These are phyloP conservation scores for Pogonus chalceus DNA, from an alignment of 1,140 invertebrate species.

Conservation along the genomic window DNA sequence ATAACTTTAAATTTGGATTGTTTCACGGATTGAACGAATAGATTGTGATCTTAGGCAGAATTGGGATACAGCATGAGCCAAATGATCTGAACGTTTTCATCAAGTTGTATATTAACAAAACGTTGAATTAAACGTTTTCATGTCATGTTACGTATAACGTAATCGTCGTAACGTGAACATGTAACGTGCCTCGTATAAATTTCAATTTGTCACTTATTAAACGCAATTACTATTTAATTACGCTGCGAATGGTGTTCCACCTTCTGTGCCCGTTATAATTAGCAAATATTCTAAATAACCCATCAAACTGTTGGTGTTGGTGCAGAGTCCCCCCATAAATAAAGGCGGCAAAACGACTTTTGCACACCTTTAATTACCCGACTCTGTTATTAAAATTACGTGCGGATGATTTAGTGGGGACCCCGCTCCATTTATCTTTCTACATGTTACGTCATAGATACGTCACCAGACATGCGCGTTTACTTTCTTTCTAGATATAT, in stretches of 20 bases:
- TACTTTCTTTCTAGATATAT: no score
- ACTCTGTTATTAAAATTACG: slow-evolving; percentile 3
- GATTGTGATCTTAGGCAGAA: no score
- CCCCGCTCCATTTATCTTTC: background rate
- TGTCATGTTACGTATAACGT: no score
- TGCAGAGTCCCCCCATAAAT: background rate
- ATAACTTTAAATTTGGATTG: no score
- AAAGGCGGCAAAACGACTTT: background rate
- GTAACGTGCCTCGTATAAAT: no score
- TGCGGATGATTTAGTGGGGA: slow-evolving; percentile 3
- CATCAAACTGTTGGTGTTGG: background rate
- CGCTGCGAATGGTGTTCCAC: background rate
- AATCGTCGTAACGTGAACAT: no score
- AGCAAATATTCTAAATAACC: slow-evolving; percentile 5
- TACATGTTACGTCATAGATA: background rate
- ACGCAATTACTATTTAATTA: slow-evolving; percentile 3
- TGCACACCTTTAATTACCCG: slow-evolving; percentile 3
- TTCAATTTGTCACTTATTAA: slow-evolving; percentile 6
- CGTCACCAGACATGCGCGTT: no score
- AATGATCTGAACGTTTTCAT: no score
- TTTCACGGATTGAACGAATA: no score
- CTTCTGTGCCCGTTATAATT: background rate
- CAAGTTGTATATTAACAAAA: no score
- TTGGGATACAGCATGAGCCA: no score
- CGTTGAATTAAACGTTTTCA: no score